Percentiles rank a stretch among this genome's conserved stretches.
Conservation (phyloP, 1,140 invertebrate species). For the Tetragnatha versicolor region DNA sequence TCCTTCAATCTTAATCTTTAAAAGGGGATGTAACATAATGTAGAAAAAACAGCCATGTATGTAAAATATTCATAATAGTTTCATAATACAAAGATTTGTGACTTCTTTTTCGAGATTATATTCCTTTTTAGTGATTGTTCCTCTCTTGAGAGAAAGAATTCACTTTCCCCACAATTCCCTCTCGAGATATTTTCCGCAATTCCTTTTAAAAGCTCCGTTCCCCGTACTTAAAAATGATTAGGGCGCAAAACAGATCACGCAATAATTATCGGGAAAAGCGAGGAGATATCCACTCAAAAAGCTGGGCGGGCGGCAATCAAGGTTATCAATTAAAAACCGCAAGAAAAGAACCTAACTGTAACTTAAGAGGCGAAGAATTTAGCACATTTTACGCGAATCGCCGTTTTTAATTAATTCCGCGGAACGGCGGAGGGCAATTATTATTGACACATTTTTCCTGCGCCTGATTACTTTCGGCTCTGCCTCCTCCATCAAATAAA, state of each 20-base stretch:
- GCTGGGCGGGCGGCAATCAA: slow-evolving; percentile 46
- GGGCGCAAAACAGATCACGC: slow-evolving; percentile 25
- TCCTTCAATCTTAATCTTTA: too few relatives aligned
- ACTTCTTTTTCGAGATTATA: too few relatives aligned
- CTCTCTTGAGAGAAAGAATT: slow-evolving; percentile 4
- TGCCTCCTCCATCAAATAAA: slow-evolving; percentile 39
- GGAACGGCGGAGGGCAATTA: slow-evolving; percentile 30
- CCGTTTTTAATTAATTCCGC: slow-evolving; percentile 48
- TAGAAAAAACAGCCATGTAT: too few relatives aligned
- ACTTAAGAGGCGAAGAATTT: slow-evolving; percentile 55
- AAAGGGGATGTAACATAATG: too few relatives aligned
- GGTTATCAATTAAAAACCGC: slow-evolving; percentile 52
- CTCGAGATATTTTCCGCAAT: neutral
- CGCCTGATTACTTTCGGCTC: slow-evolving; percentile 44
- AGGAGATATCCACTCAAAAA: slow-evolving; percentile 44
- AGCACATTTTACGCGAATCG: slow-evolving; percentile 40
- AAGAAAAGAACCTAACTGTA: slow-evolving; percentile 35
- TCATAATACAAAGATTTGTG: too few relatives aligned
- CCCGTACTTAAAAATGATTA: slow-evolving; percentile 35
- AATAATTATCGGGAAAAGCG: slow-evolving; percentile 53
- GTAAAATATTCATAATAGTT: too few relatives aligned
- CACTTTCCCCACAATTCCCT: neutral
- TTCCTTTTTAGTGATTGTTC: too few relatives aligned
- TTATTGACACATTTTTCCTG: slow-evolving; percentile 40
- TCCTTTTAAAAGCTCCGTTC: slow-evolving; percentile 39